A percentile compares a stretch with the other conserved stretches of the same genome.
phyloP scores from a whole-genome alignment of 92 coral and sea anemone species.

The Palythoa caribaeorum region DNA sequence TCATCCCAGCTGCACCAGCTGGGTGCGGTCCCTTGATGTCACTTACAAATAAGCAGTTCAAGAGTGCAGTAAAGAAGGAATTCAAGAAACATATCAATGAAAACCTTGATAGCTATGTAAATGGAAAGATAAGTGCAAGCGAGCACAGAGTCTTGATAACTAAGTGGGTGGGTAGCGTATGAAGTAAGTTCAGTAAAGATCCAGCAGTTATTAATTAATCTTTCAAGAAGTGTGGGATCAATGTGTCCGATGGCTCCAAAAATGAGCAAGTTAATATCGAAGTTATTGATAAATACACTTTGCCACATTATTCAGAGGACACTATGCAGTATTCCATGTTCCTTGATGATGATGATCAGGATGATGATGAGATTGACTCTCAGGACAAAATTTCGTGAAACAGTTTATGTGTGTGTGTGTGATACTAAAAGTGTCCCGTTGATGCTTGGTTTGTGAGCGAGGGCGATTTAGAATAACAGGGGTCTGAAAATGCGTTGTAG shows the following conservation, averaged over 20 bases:
- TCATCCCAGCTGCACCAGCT: conserved; percentile 35
- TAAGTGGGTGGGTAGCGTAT: conserved; percentile 22
- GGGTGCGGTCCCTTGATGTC: conserved; percentile 48
- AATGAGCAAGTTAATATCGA: too few relatives aligned
- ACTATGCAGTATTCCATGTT: too few relatives aligned
- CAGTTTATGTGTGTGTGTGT: neutral
- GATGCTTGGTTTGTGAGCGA: neutral
- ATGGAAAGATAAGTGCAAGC: conserved; percentile 15
- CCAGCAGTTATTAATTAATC: too few relatives aligned
- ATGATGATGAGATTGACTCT: neutral
- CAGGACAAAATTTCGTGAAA: neutral
- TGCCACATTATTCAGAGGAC: too few relatives aligned
- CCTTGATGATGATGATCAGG: neutral
- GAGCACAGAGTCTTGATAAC: conserved; percentile 21
- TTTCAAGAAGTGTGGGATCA: too few relatives aligned
- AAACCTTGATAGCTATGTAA: conserved; percentile 24
- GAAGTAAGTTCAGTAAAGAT: neutral
- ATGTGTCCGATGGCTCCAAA: too few relatives aligned
- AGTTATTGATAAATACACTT: too few relatives aligned
- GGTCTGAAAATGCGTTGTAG: neutral
- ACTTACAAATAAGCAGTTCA: conserved; percentile 29
- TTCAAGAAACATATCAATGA: conserved; percentile 30
- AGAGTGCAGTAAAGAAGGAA: conserved; percentile 7
- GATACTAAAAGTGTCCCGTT: neutral
- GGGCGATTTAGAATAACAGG: too few relatives aligned